Conservation (phyloP, 2,113 vertebrate species). For the Engraulis encrasicolus region DNA sequence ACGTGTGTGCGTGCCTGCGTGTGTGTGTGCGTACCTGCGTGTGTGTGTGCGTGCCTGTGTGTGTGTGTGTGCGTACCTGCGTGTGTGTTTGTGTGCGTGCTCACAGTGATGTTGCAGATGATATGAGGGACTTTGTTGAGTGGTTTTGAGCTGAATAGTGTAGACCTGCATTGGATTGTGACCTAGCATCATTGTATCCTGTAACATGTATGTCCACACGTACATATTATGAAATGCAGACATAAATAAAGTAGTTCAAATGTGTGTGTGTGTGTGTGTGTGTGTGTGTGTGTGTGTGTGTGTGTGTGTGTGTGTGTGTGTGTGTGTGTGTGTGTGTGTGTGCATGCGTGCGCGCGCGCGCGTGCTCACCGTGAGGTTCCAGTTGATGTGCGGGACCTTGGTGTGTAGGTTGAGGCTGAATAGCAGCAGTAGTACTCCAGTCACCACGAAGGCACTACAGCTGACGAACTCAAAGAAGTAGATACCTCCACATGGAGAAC, state of each 20-base stretch:
- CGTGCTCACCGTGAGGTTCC: slow-evolving; percentile 89
- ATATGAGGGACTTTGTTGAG: slow-evolving; percentile 90
- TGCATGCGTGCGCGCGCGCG: slow-evolving; percentile 20
- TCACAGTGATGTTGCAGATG: slow-evolving; percentile 94
- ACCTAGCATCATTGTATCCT: no score
- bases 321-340: slow-evolving; percentile 54
- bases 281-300: no score
- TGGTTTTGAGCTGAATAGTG: slow-evolving; percentile 90
- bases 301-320: neutral
- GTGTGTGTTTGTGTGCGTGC: neutral
- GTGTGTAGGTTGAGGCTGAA: slow-evolving; percentile 91
- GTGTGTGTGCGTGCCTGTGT: neutral
- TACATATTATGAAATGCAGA: no score
- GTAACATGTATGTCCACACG: no score
- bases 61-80: neutral
- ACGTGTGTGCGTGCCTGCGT: neutral
- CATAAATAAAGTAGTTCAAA: no score
- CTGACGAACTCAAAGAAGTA: slow-evolving; percentile 99
- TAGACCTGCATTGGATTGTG: no score
- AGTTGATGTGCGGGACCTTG: slow-evolving; percentile 94
- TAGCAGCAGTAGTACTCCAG: slow-evolving; percentile 88
- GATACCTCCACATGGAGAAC: slow-evolving; percentile 90
- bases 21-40: no score
- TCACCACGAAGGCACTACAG: slow-evolving; percentile 93
- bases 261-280: no score